A percentile compares a stretch with the other conserved stretches of the same genome.
Conservation (phyloP, 2,797 vertebrate genomes). For the Paedocypris micromegethes region DNA sequence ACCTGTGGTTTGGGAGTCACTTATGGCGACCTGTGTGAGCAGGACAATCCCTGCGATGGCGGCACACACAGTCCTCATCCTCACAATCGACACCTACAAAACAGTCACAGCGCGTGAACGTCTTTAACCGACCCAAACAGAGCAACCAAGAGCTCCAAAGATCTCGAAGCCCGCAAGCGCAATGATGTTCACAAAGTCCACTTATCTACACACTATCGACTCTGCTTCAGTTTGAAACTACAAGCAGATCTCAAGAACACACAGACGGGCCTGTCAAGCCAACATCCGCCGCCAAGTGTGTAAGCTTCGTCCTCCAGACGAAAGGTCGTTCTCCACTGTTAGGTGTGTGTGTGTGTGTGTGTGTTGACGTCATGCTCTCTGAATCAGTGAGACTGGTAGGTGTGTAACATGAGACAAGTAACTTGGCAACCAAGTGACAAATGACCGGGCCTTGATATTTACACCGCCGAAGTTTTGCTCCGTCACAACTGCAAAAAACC, state of each 20-base stretch:
- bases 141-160: background rate
- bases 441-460: slow-evolving; percentile 37
- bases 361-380: slow-evolving; percentile 40
- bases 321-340: slow-evolving; percentile 36
- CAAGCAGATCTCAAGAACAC: slow-evolving; percentile 6
- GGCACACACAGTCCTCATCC: slow-evolving; percentile 40
- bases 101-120: background rate
- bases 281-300: slow-evolving; percentile 26
- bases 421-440: slow-evolving; percentile 38
- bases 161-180: background rate
- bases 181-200: background rate
- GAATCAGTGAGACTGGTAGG: slow-evolving; percentile 41
- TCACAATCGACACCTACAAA: slow-evolving; percentile 19
- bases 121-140: background rate
- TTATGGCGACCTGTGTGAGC: slow-evolving; percentile 39
- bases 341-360: slow-evolving; percentile 24
- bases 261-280: slow-evolving; percentile 25
- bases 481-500: slow-evolving; percentile 17
- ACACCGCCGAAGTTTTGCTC: slow-evolving; percentile 22
- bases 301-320: slow-evolving; percentile 40
- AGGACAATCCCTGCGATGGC: slow-evolving; percentile 38
- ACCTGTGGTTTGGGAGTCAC: slow-evolving; percentile 44
- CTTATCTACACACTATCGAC: background rate
- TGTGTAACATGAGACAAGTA: slow-evolving; percentile 46
- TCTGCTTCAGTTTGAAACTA: background rate